Evolutionary conservation across 2,888 invertebrate genomes (phyloP), one percentile per base, ranked within the genome.

Genomic region (Polyommatus iphigenia): DNA sequence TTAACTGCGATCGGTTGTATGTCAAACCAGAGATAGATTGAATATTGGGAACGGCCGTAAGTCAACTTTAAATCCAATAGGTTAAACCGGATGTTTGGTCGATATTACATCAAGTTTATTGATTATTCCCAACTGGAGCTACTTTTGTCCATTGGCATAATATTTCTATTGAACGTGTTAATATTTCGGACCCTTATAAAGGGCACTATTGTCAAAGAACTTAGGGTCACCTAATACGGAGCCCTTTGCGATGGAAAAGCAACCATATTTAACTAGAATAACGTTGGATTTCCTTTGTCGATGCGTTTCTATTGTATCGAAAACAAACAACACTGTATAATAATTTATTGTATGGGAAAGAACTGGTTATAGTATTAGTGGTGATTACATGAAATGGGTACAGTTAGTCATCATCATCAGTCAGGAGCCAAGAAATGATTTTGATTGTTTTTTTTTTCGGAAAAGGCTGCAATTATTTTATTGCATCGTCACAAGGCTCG

Each of bases 341-440:
- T 67, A 67, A 32, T 67, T 67, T 67, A 67, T 67, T 29, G 67
- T 67, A 67, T 67, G 67, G 29, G 67, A 67, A 67, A 67, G 6
- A 67, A 67, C 67, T 67, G 67, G 67, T 29, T 67, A 67, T 18
- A 67, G 67, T 67, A 67, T 32, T 32, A 67, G 67, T 18, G 67
- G 29, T 67, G 67, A 67, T 67, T 32, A 67, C 67, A 67, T 67
- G 18, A 67, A 67, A 67, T 67, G 67, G 67, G 67, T 67, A 67
- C 67, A 62, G 62, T 62, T 62, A 29, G 1, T 6, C 67, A 67
- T 67, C 67, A 67, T 32, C 67, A 67, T 67, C 67, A 67, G 29
- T 29, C 5, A 24, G 54, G 13, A 54, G 54, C 18, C 54, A 54
- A 18, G 54, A 54, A 15, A 50, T 15, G 2, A 10, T 8, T 10